Evolutionary conservation across 1,140 invertebrate genomes (phyloP).

Genomic region (Sarcophaga bullata): DNA sequence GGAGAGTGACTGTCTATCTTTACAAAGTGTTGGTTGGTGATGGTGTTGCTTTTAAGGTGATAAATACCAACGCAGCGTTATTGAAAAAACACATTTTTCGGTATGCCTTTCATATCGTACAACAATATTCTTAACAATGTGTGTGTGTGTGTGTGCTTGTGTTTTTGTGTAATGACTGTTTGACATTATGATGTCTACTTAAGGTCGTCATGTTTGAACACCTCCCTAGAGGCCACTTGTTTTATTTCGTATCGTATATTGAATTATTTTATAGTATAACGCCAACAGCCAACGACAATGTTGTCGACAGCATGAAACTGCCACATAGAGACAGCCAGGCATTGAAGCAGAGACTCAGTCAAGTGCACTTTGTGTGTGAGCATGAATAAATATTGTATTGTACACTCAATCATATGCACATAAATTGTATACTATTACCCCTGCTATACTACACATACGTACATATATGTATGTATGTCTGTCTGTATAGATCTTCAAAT

Average conservation of each 20-base stretch:
- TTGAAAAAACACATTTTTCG: not conserved
- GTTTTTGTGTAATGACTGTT: conserved; percentile 9
- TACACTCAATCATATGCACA: too few relatives aligned
- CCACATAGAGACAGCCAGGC: too few relatives aligned
- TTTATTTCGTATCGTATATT: not conserved
- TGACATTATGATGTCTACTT: conserved; percentile 24
- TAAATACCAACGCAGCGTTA: conserved; percentile 15
- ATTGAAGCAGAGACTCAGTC: not conserved
- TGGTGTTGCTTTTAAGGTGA: not conserved
- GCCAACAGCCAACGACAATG: not conserved
- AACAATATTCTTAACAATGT: too few relatives aligned
- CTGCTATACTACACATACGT: too few relatives aligned
- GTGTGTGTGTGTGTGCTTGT: not conserved
- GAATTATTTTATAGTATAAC: not conserved
- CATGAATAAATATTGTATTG: not conserved
- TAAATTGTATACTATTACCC: too few relatives aligned
- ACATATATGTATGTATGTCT: too few relatives aligned
- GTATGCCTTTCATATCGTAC: too few relatives aligned
- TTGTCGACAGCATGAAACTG: too few relatives aligned
- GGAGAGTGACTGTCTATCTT: too few relatives aligned
- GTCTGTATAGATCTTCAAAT: too few relatives aligned
- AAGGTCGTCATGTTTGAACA: conserved; percentile 19
- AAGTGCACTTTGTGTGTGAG: conserved; percentile 19
- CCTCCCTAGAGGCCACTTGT: conserved; percentile 17
- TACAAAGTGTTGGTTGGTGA: too few relatives aligned